Percentiles rank a stretch among this genome's conserved stretches.
Conservation (phyloP, 1,140 invertebrate species). For the Pemphigus obesinymphae region DNA sequence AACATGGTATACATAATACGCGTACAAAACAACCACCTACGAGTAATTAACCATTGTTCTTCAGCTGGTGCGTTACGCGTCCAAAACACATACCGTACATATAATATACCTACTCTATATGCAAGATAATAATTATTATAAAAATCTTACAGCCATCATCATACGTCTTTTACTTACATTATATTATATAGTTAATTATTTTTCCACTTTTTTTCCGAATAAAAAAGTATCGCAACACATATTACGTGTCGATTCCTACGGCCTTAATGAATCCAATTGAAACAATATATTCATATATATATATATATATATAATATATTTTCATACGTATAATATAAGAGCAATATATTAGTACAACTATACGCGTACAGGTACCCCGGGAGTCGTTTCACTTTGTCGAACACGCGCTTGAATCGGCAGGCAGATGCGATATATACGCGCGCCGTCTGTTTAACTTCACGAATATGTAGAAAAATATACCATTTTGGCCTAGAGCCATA, state of each 20-base stretch:
- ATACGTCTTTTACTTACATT: neutral
- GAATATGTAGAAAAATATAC: no score
- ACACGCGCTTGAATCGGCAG: no score
- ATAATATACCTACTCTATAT: neutral
- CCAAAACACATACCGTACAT: neutral
- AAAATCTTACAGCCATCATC: neutral
- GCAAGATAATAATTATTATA: no score
- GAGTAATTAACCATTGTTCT: conserved; percentile 34
- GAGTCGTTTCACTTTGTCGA: neutral
- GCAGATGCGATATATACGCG: no score
- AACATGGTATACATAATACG: neutral
- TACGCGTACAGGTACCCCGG: neutral
- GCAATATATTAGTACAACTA: neutral
- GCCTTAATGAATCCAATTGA: neutral
- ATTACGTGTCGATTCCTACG: neutral
- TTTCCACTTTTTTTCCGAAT: neutral
- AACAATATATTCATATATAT: neutral
- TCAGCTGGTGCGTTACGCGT: conserved; percentile 4
- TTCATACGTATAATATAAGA: neutral
- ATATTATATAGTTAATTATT: neutral
- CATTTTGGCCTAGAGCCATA: no score
- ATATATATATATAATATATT: no score
- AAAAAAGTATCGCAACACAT: neutral
- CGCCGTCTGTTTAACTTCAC: no score
- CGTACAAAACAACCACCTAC: neutral